Conservation (phyloP, 1,140 invertebrate species). For the Drosophila navojoa region DNA sequence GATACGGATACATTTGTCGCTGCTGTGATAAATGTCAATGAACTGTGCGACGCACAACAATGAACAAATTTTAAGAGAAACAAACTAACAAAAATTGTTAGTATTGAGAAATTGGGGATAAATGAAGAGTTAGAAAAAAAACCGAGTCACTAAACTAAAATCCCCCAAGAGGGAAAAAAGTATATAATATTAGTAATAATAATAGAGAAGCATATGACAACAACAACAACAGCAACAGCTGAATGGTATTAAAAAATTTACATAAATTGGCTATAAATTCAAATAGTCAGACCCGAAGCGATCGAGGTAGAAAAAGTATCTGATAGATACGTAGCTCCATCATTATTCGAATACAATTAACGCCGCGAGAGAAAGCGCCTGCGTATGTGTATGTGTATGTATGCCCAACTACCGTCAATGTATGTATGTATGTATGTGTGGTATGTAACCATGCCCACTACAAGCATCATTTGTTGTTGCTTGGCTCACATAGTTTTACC, state of each 20-base stretch:
- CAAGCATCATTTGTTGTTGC: constrained; percentile 35
- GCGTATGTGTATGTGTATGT: constrained; percentile 5
- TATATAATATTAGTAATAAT: constrained; percentile 22
- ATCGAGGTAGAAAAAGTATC: constrained; percentile 36
- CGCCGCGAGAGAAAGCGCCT: constrained; percentile 70
- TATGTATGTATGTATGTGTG: constrained; percentile 6
- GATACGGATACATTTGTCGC: constrained; percentile 32
- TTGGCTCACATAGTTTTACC: constrained; percentile 26
- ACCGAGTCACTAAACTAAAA: constrained; percentile 28
- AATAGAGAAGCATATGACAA: constrained; percentile 46
- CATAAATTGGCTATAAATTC: constrained; percentile 80
- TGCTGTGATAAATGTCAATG: constrained; percentile 62
- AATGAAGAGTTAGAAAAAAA: constrained; percentile 27
- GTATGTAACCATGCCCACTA: constrained; percentile 13
- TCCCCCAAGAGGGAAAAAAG: constrained; percentile 21
- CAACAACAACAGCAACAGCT: constrained; percentile 33
- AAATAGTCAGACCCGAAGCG: constrained; percentile 59
- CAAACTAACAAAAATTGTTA: constrained; percentile 48
- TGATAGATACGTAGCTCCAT: constrained; percentile 59
- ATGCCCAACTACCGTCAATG: constrained; percentile 12
- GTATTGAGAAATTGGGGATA: constrained; percentile 63
- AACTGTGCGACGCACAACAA: constrained; percentile 50
- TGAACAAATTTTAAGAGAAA: constrained; percentile 14
- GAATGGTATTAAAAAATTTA: constrained; percentile 74
- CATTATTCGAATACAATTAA: constrained; percentile 82